phyloP scores from a whole-genome alignment of 1,140 invertebrate genomes.

The Aphaenogaster floridana region DNA sequence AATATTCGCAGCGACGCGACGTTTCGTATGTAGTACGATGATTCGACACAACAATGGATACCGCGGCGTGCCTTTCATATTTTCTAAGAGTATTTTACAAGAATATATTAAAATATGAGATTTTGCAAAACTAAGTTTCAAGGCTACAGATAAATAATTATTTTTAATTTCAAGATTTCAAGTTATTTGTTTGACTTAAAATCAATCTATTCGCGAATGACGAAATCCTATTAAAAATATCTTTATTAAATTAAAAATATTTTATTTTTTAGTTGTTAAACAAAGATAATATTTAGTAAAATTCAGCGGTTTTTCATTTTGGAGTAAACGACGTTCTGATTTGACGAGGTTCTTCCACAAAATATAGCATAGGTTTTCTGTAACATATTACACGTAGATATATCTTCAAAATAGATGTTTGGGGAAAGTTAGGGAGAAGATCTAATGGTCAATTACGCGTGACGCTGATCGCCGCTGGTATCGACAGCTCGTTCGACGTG shows the following conservation, averaged over 20 bases:
- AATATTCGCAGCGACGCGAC: constrained; percentile 17
- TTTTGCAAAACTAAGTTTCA: background rate
- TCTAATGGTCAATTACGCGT: constrained; percentile 41
- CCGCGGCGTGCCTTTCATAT: background rate
- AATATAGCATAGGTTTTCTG: background rate
- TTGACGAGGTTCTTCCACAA: background rate
- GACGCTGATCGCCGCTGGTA: constrained; percentile 60
- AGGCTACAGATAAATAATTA: background rate
- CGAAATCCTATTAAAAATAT: no score
- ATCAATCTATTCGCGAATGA: background rate
- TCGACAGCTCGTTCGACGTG: constrained; percentile 66
- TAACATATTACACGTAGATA: background rate
- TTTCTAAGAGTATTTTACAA: background rate
- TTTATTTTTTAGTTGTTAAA: background rate
- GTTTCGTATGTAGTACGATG: constrained; percentile 37
- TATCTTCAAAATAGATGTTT: constrained; percentile 27
- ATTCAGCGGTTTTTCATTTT: background rate
- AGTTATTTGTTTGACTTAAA: constrained; percentile 6
- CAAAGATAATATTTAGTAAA: background rate
- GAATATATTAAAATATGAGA: constrained; percentile 10
- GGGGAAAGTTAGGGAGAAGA: constrained; percentile 29
- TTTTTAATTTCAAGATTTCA: background rate
- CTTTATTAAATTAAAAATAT: background rate
- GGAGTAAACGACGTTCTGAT: background rate
- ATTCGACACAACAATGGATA: constrained; percentile 19